Conservation (phyloP, 1,140 invertebrate genomes). For the Zaprionus inermis region DNA sequence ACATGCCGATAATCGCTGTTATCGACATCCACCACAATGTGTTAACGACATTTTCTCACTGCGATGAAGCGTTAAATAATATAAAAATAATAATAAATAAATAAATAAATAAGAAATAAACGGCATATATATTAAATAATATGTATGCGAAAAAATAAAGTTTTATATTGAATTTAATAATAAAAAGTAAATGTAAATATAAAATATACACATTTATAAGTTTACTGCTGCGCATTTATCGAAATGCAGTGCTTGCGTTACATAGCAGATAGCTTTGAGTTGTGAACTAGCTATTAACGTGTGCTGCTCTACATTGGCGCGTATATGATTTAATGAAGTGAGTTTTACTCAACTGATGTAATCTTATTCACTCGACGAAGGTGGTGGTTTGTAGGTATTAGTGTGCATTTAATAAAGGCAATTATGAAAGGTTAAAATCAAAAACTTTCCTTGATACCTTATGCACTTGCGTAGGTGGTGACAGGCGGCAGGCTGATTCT, state of each 20-base stretch:
- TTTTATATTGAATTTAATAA: neutral
- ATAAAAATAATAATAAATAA: no score
- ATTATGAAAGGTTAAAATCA: constrained; percentile 21
- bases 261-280: constrained; percentile 7
- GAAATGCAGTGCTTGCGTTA: neutral
- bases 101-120: no score
- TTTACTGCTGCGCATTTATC: neutral
- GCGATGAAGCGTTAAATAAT: neutral
- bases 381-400: neutral
- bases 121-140: no score
- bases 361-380: neutral
- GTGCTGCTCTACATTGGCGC: neutral
- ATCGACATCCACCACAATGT: neutral
- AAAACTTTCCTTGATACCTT: constrained; percentile 60
- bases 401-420: neutral
- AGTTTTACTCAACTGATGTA: neutral
- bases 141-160: no score
- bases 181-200: no score
- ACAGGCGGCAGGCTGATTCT: neutral
- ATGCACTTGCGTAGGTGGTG: neutral
- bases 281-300: neutral
- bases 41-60: neutral
- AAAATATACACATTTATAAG: neutral
- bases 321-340: neutral
- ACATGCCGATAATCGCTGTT: neutral